phyloP scores from a whole-genome alignment of 2,797 vertebrate genomes.

The Pipistrellus kuhlii region DNA sequence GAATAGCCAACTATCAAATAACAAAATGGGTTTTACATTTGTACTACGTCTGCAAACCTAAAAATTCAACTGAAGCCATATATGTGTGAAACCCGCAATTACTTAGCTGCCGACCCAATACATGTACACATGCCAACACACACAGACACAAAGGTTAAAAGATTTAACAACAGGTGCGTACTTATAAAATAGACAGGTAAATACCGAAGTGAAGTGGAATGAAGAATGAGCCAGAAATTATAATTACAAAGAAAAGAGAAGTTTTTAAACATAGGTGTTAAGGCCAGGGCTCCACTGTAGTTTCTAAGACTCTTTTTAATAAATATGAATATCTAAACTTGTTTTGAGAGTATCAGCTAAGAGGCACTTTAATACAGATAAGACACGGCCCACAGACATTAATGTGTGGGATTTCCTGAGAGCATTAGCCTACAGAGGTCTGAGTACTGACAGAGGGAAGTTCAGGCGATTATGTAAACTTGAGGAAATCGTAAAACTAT shows the following conservation, averaged over 20 bases:
- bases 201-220: background rate
- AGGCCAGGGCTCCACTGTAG: background rate
- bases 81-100: too few species aligned
- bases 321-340: background rate
- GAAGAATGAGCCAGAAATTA: background rate
- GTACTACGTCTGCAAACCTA: too few species aligned
- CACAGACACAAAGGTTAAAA: background rate
- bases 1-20: too few species aligned
- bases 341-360: background rate
- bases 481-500: constrained; percentile 24
- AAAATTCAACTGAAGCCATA: too few species aligned
- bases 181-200: background rate
- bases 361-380: background rate
- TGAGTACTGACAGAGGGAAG: background rate
- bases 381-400: background rate
- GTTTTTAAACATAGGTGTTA: background rate
- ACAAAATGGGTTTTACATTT: too few species aligned
- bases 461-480: background rate
- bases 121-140: background rate
- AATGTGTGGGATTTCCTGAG: background rate
- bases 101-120: too few species aligned
- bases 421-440: background rate
- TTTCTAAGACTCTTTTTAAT: constrained; percentile 32
- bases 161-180: background rate
- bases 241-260: background rate